These are phyloP conservation scores for Salvator merianae DNA, from an alignment of 2,113 vertebrate species.

Conservation along the genomic window DNA sequence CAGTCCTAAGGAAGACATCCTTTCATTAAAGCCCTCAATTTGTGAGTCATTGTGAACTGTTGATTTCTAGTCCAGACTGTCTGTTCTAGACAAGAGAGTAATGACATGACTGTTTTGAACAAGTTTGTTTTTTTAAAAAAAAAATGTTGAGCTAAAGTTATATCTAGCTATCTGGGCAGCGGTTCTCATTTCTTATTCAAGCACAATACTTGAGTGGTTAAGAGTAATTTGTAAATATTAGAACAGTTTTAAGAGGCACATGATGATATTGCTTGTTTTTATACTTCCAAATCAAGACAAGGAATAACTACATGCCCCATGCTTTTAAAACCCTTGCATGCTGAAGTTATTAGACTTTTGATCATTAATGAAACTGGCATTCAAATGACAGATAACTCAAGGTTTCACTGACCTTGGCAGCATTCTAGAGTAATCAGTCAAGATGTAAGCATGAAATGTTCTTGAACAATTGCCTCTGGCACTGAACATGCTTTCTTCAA, in stretches of 20 bases:
- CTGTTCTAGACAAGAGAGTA: not conserved
- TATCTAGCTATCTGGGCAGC: not conserved
- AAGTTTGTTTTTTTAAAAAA: not conserved
- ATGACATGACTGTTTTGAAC: not conserved
- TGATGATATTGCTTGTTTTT: not conserved
- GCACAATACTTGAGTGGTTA: not conserved
- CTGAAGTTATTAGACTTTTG: not conserved
- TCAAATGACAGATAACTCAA: constrained; percentile 22
- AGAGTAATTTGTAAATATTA: not conserved
- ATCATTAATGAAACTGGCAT: constrained; percentile 25
- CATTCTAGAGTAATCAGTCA: constrained; percentile 29
- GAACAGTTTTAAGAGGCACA: not conserved
- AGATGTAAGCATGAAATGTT: constrained; percentile 31
- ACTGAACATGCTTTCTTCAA: constrained; percentile 11
- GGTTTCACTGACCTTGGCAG: constrained; percentile 22
- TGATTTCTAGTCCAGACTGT: not conserved
- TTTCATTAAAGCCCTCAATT: not conserved
- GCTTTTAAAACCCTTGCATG: not conserved
- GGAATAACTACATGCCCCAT: not conserved
- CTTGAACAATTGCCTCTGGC: constrained; percentile 21
- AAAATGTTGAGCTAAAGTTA: not conserved
- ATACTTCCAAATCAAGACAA: not conserved
- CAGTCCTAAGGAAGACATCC: not conserved
- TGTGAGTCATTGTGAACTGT: not conserved
- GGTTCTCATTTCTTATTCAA: not conserved